These are phyloP conservation scores for Orthosia cruda DNA, from an alignment of 2,888 invertebrate genomes.

Conservation along the genomic window DNA sequence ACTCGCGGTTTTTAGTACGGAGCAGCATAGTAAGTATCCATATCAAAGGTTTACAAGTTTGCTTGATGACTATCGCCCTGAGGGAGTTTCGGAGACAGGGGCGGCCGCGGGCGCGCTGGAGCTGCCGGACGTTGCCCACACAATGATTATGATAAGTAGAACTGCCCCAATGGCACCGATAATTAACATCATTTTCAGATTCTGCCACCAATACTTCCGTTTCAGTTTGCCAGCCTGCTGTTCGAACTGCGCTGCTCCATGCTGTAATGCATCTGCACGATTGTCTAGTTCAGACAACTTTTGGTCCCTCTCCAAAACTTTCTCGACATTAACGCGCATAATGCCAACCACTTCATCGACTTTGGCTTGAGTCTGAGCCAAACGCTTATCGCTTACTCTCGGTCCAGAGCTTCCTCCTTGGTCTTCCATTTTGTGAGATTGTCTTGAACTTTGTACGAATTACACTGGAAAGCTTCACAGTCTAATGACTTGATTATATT, in stretches of 20 bases:
- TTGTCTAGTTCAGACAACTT: slow-evolving; percentile 98
- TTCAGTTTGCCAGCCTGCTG: slow-evolving; percentile 99
- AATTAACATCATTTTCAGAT: slow-evolving; percentile 99
- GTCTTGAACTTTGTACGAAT: slow-evolving; percentile 23
- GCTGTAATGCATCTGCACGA: slow-evolving; percentile 98
- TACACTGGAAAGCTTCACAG: slow-evolving; percentile 34
- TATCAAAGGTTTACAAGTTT: slow-evolving; percentile 63
- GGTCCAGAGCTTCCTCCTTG: slow-evolving; percentile 89
- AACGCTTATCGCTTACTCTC: slow-evolving; percentile 89
- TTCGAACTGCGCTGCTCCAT: slow-evolving; percentile 99
- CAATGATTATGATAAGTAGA: slow-evolving; percentile 96
- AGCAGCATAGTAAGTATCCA: slow-evolving; percentile 68
- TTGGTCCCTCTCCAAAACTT: slow-evolving; percentile 98
- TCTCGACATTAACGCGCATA: slow-evolving; percentile 99
- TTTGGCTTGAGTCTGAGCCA: slow-evolving; percentile 91
- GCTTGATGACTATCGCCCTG: slow-evolving; percentile 79
- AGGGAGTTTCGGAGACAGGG: slow-evolving; percentile 71
- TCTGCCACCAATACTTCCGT: slow-evolving; percentile 99
- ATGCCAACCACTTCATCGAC: slow-evolving; percentile 96
- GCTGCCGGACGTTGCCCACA: slow-evolving; percentile 88
- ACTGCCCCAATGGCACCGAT: slow-evolving; percentile 96
- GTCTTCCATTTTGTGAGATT: slow-evolving; percentile 86
- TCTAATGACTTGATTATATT: slow-evolving; percentile 5
- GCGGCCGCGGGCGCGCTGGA: slow-evolving; percentile 67
- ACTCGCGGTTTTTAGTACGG: slow-evolving; percentile 51